phyloP scores from a whole-genome alignment of 2,888 invertebrate species.

The Galerucella pusilla region DNA sequence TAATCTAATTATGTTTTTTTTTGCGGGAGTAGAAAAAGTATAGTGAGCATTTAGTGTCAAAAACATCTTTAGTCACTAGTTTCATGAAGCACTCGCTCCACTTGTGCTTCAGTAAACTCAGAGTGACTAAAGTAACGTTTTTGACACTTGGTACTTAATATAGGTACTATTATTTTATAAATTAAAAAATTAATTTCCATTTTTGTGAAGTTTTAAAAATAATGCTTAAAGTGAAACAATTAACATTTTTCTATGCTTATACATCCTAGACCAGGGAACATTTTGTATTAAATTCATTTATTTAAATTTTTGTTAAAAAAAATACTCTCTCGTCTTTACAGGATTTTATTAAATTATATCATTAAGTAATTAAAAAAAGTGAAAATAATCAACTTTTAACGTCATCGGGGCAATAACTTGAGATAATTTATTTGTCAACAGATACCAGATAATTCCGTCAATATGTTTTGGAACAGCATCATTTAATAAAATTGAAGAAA shows the following conservation, averaged over 20 bases:
- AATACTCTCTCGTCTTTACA: neutral
- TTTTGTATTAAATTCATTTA: neutral
- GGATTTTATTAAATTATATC: neutral
- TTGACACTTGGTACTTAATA: no score
- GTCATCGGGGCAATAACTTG: neutral
- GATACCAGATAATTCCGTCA: neutral
- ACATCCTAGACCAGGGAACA: no score
- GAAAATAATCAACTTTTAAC: neutral
- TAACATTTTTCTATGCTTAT: neutral
- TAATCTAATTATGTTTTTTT: no score
- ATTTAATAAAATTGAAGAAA: neutral
- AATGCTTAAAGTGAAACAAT: neutral
- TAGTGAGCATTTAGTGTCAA: no score
- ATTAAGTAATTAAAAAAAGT: neutral
- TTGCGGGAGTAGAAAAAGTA: no score
- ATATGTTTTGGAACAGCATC: constrained; percentile 1
- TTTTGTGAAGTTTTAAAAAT: neutral
- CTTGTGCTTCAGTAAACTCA: no score
- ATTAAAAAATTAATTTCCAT: no score
- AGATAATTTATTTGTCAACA: neutral
- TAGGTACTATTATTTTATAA: no score
- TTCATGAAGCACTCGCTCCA: no score
- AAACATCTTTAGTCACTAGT: no score
- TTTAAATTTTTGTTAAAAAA: neutral
- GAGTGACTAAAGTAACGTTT: no score